These are phyloP conservation scores for Amphibalanus amphitrite DNA, from an alignment of 1,140 invertebrate species.

Conservation along the genomic window DNA sequence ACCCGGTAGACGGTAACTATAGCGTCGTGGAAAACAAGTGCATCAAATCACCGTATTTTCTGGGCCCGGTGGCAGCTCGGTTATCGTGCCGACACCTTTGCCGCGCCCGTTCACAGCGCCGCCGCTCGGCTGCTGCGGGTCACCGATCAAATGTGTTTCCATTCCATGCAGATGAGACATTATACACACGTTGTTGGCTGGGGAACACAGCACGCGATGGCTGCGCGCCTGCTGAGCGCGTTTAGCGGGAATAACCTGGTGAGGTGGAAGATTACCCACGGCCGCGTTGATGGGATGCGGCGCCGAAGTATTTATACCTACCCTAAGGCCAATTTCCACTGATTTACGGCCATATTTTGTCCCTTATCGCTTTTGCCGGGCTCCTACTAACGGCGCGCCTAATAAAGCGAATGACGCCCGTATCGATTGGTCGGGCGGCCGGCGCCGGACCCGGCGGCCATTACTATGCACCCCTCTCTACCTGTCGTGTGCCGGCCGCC, in stretches of 20 bases:
- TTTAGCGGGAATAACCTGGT: not conserved
- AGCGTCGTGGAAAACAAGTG: too few relatives aligned
- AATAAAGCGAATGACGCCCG: not conserved
- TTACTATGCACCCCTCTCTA: not conserved
- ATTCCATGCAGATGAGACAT: not conserved
- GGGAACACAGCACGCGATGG: not conserved
- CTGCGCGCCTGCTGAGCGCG: not conserved
- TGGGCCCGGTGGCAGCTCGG: too few relatives aligned
- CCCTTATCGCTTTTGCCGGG: not conserved
- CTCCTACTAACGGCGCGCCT: not conserved
- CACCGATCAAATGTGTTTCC: too few relatives aligned
- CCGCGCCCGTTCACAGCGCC: too few relatives aligned
- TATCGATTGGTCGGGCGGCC: not conserved
- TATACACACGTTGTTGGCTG: not conserved
- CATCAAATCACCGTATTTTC: too few relatives aligned
- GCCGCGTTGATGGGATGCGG: not conserved
- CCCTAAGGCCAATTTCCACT: not conserved
- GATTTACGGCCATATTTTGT: conserved; percentile 1
- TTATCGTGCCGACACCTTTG: too few relatives aligned
- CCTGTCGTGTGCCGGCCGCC: not conserved
- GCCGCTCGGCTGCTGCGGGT: too few relatives aligned
- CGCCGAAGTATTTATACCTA: not conserved
- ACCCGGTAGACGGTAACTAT: too few relatives aligned
- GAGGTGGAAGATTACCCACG: not conserved
- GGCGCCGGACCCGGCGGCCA: not conserved